phyloP scores from a whole-genome alignment of 2,797 vertebrate genomes.

The Myioborus melanocephalus region DNA sequence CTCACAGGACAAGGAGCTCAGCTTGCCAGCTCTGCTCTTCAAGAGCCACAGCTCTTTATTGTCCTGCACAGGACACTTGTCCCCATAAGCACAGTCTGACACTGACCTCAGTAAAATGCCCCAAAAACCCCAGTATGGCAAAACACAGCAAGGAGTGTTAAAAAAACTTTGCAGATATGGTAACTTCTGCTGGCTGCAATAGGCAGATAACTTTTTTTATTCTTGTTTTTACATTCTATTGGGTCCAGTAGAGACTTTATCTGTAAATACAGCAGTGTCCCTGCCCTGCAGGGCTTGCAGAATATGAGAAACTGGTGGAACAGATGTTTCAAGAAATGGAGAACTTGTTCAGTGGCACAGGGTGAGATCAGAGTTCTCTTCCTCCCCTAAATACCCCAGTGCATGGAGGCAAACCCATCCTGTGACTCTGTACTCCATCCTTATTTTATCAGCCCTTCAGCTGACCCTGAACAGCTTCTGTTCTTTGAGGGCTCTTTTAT shows the following conservation, averaged over 20 bases:
- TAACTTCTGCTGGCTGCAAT: not conserved
- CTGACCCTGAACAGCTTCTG: slow-evolving; percentile 49
- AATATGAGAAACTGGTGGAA: not conserved
- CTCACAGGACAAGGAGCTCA: not conserved
- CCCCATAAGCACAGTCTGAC: not conserved
- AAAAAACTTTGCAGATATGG: not conserved
- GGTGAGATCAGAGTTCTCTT: not conserved
- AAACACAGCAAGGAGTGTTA: not conserved
- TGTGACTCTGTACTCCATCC: not conserved
- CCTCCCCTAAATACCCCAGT: not conserved
- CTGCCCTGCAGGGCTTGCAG: not conserved
- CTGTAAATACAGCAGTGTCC: not conserved
- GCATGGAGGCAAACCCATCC: not conserved
- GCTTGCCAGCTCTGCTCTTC: not conserved
- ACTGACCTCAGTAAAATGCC: not conserved
- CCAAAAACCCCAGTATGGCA: not conserved
- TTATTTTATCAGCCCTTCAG: slow-evolving; percentile 26
- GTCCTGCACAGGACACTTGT: not conserved
- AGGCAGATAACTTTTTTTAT: not conserved
- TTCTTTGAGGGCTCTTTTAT: not conserved
- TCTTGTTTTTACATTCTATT: not conserved
- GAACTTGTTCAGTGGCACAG: not conserved
- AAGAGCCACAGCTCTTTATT: not conserved
- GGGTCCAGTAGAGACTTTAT: not conserved
- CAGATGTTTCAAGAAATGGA: not conserved